Conservation (phyloP, 2,797 vertebrate species). For the Platalea minor region DNA sequence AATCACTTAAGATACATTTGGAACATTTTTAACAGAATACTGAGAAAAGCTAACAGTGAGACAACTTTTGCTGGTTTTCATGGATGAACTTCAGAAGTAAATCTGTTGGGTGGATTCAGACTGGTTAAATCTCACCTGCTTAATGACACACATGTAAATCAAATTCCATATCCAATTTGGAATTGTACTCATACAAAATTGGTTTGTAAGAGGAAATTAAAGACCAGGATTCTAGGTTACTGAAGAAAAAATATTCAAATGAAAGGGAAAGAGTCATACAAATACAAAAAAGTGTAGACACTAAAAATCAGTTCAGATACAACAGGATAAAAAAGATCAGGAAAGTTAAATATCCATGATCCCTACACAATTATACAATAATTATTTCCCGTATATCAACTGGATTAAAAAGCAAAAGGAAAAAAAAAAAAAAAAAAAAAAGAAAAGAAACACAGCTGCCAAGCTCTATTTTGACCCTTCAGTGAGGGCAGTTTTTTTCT, state of each 20-base stretch:
- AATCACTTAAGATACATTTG: not conserved
- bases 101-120: not conserved
- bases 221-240: not conserved
- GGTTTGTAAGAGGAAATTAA: not conserved
- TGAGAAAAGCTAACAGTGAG: not conserved
- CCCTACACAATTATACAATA: not conserved
- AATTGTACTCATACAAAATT: not conserved
- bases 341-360: not conserved
- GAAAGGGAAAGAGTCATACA: not conserved
- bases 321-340: not conserved
- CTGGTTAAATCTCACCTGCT: not conserved
- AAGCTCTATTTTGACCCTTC: not conserved
- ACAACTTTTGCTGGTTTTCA: not conserved
- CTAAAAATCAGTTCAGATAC: not conserved
- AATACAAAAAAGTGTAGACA: not conserved
- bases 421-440: fast-evolving
- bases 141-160: not conserved
- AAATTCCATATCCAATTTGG: not conserved
- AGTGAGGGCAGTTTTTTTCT: not conserved
- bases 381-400: not conserved
- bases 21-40: not conserved
- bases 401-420: not conserved
- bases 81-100: not conserved
- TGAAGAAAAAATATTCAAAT: not conserved
- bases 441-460: not conserved